A percentile compares a stretch with the other conserved stretches of the same genome.
These are phyloP conservation scores for Spatula versicolor DNA, from an alignment of 2,797 vertebrate genomes.

Conservation along the genomic window DNA sequence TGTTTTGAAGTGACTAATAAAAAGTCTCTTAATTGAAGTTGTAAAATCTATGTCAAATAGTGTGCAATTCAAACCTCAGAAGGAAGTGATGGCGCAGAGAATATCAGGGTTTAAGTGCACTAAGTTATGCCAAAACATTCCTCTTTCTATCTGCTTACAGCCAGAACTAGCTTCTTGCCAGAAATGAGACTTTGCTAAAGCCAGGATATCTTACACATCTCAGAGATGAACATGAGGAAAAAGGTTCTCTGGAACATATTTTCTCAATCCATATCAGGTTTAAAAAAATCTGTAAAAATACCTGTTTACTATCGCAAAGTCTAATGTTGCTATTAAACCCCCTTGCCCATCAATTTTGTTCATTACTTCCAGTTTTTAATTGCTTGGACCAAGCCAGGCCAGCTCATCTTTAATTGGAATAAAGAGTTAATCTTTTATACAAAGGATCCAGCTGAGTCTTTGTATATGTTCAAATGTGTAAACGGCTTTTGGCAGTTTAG, in stretches of 20 bases:
- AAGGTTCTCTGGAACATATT: background rate
- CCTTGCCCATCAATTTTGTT: background rate
- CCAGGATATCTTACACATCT: background rate
- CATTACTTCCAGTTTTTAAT: conserved; percentile 55
- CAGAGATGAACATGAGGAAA: background rate
- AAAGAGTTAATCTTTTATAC: conserved; percentile 78
- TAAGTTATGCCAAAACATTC: background rate
- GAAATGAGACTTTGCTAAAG: background rate
- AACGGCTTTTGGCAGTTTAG: conserved; percentile 74
- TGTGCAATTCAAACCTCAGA: background rate
- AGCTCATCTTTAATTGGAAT: conserved; percentile 76
- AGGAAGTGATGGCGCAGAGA: background rate
- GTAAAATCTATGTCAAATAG: background rate
- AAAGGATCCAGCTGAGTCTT: conserved; percentile 78
- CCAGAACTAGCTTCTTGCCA: background rate
- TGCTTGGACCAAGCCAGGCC: conserved; percentile 41
- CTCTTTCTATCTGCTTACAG: background rate
- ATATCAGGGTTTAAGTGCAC: background rate
- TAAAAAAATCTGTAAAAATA: background rate
- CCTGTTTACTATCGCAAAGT: background rate
- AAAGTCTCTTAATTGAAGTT: background rate
- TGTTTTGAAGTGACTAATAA: background rate
- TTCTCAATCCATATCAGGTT: background rate
- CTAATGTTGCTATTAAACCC: background rate
- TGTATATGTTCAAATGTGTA: conserved; percentile 67